Percentiles rank a stretch among this genome's conserved stretches.
Evolutionary conservation across 53 echinoderm and acorn worm species (phyloP).

Genomic region (Astropecten irregularis): DNA sequence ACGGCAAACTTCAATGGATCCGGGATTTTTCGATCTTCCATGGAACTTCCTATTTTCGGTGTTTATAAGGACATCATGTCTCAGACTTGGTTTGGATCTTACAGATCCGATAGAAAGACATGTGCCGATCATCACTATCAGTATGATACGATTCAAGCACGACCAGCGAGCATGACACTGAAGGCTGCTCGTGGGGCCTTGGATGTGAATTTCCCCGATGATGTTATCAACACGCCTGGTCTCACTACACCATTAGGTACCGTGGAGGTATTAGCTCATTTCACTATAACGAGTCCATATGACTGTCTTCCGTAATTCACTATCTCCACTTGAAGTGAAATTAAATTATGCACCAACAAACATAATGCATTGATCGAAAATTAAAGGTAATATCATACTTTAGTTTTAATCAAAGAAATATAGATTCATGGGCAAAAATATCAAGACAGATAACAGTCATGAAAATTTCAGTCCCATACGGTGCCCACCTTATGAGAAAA

Average conservation of each 20-base stretch:
- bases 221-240: conserved; percentile 9
- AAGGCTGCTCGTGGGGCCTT: conserved; percentile 22
- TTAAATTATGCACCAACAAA: not conserved
- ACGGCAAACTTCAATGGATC: conserved; percentile 33
- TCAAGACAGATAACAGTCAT: too few species aligned
- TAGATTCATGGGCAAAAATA: too few species aligned
- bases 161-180: conserved; percentile 45
- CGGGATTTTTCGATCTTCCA: conserved; percentile 1
- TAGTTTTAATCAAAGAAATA: too few species aligned
- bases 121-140: conserved; percentile 45
- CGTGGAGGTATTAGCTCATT: conserved; percentile 47
- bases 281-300: conserved; percentile 31
- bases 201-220: conserved; percentile 27
- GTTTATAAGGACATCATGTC: conserved; percentile 28
- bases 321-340: not conserved
- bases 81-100: conserved; percentile 60
- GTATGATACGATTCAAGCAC: conserved; percentile 37
- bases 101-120: not conserved
- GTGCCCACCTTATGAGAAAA: too few species aligned
- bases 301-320: conserved; percentile 17
- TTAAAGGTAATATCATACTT: too few species aligned
- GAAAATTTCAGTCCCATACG: too few species aligned
- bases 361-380: too few species aligned
- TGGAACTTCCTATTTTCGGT: conserved; percentile 14
- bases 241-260: conserved; percentile 36